phyloP scores from a whole-genome alignment of 2,113 vertebrate species.

The Pollimyrus isidori region DNA sequence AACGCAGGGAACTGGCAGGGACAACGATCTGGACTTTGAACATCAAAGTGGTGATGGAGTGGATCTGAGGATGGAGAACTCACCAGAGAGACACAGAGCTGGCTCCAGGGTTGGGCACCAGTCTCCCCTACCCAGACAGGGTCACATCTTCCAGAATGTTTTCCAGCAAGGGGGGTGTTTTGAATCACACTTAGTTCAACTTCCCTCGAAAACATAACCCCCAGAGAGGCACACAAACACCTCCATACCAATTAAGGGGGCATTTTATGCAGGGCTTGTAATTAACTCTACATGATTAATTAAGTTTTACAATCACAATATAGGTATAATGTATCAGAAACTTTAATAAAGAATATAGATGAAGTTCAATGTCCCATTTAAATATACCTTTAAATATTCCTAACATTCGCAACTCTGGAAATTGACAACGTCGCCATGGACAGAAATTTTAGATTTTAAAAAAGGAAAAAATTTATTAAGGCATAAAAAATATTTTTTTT shows the following conservation, averaged over 20 bases:
- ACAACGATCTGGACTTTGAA: no score
- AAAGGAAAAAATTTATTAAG: constrained; percentile 87
- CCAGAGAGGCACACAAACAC: not conserved
- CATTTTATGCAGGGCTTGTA: not conserved
- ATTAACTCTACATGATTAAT: not conserved
- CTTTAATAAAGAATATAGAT: not conserved
- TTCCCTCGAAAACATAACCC: not conserved
- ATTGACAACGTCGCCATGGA: not conserved
- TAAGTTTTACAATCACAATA: not conserved
- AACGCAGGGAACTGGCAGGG: no score
- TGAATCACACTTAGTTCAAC: no score
- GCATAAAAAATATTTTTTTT: constrained; percentile 97
- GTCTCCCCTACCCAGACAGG: not conserved
- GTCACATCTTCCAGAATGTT: not conserved
- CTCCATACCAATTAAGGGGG: not conserved
- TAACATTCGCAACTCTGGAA: not conserved
- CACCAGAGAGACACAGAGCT: no score
- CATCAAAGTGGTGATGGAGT: no score
- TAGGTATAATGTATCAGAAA: not conserved
- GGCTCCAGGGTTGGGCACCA: not conserved
- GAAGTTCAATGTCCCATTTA: not conserved
- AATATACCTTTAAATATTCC: not conserved
- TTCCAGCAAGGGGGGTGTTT: not conserved
- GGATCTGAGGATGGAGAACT: no score
- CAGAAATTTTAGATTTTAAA: constrained; percentile 54